Percentiles rank a stretch among this genome's conserved stretches.
These are phyloP conservation scores for Drosophila paramelanica DNA, from an alignment of 2,888 invertebrate genomes.

Conservation along the genomic window DNA sequence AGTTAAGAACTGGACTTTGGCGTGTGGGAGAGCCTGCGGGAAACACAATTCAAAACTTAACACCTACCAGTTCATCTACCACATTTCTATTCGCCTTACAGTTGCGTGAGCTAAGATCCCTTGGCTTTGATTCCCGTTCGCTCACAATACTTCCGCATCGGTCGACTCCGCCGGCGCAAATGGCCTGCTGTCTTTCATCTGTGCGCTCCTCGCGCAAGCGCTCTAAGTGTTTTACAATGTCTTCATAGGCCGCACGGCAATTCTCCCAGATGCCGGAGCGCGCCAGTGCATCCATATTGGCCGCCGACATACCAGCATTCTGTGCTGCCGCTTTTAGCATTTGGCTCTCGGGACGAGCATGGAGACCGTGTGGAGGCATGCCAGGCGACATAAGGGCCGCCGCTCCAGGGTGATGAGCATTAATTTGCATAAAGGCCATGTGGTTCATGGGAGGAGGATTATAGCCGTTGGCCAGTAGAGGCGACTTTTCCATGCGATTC, in stretches of 20 bases:
- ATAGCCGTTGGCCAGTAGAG: conserved; percentile 96
- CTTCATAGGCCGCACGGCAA: conserved; percentile 97
- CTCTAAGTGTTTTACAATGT: conserved; percentile 97
- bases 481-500: conserved; percentile 95
- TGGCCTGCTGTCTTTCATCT: conserved; percentile 92
- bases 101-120: conserved; percentile 94
- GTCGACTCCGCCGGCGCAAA: conserved; percentile 87
- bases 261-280: conserved; percentile 97
- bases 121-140: conserved; percentile 93
- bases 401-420: conserved; percentile 90
- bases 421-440: conserved; percentile 97
- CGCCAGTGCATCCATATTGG: conserved; percentile 94
- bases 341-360: conserved; percentile 90
- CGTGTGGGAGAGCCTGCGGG: conserved; percentile 90
- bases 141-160: conserved; percentile 84
- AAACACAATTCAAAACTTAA: conserved; percentile 2
- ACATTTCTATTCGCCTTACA: conserved; percentile 86
- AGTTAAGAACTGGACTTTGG: conserved; percentile 96
- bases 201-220: conserved; percentile 96
- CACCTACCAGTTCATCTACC: background rate
- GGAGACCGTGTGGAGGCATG: conserved; percentile 93
- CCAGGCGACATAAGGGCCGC: conserved; percentile 94
- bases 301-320: conserved; percentile 88
- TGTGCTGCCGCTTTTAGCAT: conserved; percentile 91
- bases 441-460: conserved; percentile 96